Evolutionary conservation across 2,113 vertebrate genomes (phyloP), one percentile per base, ranked within the genome.

Genomic region (Sylvia atricapilla): DNA sequence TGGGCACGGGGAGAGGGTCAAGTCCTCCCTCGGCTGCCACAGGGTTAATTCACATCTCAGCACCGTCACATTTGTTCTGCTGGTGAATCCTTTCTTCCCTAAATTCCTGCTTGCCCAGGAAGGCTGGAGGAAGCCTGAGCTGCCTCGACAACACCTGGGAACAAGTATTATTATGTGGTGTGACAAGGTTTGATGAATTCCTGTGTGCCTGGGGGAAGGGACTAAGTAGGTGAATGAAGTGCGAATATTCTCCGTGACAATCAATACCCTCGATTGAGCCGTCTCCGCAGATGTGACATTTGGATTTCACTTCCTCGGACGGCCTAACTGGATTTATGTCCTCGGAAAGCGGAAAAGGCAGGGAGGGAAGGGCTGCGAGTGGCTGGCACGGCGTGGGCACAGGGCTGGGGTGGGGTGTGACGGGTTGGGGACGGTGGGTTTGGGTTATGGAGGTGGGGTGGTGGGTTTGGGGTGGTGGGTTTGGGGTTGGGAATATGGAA

Each of bases 101-200:
- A 83, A 95, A 77, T 73, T 91, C 56, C 64, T 82, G 37, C 79
- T 63, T 24, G 55, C 64, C 90, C 87, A 19, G 16, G 30, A 56
- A 75, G 87, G 67, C 60, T 83, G 95, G 87, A 90, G 77, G 19
- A 92, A 83, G 84, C 44, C 89, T 50, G 49, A 86, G 74, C 79
- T 7, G 75, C 83, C 73, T n/a, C 50, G 15, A 59, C 76, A 74
- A 46, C 30, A 37, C 69, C n/a, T 28, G 92, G 95, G 90, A 97
- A 94, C 52, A 33, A 92, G 93, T 8, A 31, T 91, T 93, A 90
- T 97, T 87, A 97, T 97, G 92, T 59, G 60, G 96, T 87, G 91
- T 98, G 98, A 98, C 97, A 97, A 96, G 87, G 97, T 96, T 94
- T 97, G 98, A 98, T 98, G 96, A 96, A 97, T 98, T 97, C 95